Base-by-base conservation (phyloP, 1,140 invertebrate species). In the Drosophila obscura region DNA sequence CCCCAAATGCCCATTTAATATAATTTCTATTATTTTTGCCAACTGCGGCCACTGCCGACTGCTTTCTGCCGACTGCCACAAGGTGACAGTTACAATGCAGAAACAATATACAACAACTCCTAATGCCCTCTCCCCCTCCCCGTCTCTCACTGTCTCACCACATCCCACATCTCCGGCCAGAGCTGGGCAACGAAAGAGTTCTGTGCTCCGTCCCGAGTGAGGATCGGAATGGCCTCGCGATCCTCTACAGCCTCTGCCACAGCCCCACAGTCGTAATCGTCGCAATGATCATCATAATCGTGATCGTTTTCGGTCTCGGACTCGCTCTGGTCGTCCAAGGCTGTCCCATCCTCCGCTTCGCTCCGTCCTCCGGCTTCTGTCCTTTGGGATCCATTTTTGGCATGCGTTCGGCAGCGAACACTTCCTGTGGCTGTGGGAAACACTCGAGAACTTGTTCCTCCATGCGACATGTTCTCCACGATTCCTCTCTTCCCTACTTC, bases 1-100 rank as follows among this genome's bases (percentile, higher is more conserved):
- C 82, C 82, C 82, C 66, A 78, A 85, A 81, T 87, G 78, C 77
- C 82, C 82, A 85, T 85, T 85, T 85, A 77, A 85, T 87, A 85
- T 87, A 85, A 85, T 85, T 85, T 87, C 82, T 87, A 82, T 87
- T 85, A 85, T 85, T 85, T 81, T 57, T 81, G 82, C 73, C 81
- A 84, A 79, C 81, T 80, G 8, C 31, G 31, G 31, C 31, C 31
- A 31, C 51, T n/a, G 31, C 50, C 66, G 22, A 69, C 22, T 22
- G 22, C 22, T 2, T 1, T 2, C 73, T 75, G 82, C 68, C 62
- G 78, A 87, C 81, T 85, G 82, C 83, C 77, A 81, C 78, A 51
- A 81, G 82, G 82, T 85, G 82, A 85, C 82, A 85, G 82, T 87
- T 85, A 85, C 82, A 85, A 87, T 72, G 82, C 81, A 87, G 73